Conservation (phyloP, 2,113 vertebrate genomes). For the Protomyctophum bolini region DNA sequence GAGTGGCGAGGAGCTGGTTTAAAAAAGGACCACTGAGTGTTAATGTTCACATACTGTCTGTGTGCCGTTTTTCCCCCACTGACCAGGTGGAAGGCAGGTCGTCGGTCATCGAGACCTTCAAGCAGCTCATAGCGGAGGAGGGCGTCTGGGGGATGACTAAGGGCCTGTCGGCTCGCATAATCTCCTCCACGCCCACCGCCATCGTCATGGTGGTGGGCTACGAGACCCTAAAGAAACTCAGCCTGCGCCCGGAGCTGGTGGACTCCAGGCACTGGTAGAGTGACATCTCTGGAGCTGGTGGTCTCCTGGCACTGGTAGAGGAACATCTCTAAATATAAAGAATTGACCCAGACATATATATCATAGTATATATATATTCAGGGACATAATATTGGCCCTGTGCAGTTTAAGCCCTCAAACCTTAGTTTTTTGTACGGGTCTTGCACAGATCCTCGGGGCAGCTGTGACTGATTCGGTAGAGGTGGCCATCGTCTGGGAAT, state of each 20-base stretch:
- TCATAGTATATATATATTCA: accelerated
- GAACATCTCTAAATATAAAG: not conserved
- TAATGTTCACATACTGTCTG: too few relatives aligned
- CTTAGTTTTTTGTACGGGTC: not conserved
- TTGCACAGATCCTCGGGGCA: too few relatives aligned
- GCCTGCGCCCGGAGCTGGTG: slow-evolving; percentile 91
- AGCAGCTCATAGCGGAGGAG: slow-evolving; percentile 91
- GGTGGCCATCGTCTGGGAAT: too few relatives aligned
- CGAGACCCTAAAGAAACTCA: slow-evolving; percentile 94
- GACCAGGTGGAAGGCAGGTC: slow-evolving; percentile 90
- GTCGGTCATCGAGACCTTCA: slow-evolving; percentile 91
- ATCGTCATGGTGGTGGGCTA: slow-evolving; percentile 97
- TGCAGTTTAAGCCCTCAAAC: slow-evolving; percentile 17
- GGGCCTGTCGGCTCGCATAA: slow-evolving; percentile 94
- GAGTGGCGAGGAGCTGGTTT: too few relatives aligned
- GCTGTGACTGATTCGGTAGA: too few relatives aligned
- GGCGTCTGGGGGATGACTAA: slow-evolving; percentile 95
- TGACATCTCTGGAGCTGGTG: slow-evolving; percentile 79
- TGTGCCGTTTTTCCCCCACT: not conserved
- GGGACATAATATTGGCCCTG: not conserved
- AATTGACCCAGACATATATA: not conserved
- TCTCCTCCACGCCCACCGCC: slow-evolving; percentile 92
- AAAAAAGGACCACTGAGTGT: too few relatives aligned
- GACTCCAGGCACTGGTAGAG: slow-evolving; percentile 93
- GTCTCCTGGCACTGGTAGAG: slow-evolving; percentile 93